These are phyloP conservation scores for Rotaria sp. DNA, from an alignment of 2,888 invertebrate genomes.

Conservation along the genomic window DNA sequence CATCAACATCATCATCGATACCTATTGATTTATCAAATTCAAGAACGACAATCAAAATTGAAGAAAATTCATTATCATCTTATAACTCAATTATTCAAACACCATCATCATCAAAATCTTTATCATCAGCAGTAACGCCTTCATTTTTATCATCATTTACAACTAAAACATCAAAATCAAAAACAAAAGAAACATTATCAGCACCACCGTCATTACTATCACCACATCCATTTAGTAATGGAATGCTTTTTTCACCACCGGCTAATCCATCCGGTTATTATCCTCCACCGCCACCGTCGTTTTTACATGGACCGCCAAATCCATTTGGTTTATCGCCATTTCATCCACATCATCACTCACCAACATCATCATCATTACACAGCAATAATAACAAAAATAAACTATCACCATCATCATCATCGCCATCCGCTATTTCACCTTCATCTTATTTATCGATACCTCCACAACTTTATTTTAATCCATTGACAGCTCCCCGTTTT, in stretches of 20 bases:
- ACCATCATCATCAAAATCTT: not conserved
- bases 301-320: not conserved
- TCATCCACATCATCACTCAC: slow-evolving; percentile 1
- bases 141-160: not conserved
- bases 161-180: not conserved
- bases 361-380: slow-evolving; percentile 4
- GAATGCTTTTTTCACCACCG: not conserved
- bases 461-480: slow-evolving; percentile 25
- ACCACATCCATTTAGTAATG: not conserved
- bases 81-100: not conserved
- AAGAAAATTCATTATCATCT: not conserved
- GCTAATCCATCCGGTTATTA: not conserved
- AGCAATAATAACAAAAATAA: slow-evolving; percentile 2
- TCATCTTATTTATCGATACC: not conserved
- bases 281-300: not conserved
- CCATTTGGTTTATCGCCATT: not conserved
- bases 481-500: slow-evolving; percentile 15
- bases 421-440: not conserved
- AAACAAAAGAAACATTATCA: not conserved
- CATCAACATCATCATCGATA: not conserved
- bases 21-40: not conserved
- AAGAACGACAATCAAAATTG: not conserved
- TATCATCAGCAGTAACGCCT: not conserved
- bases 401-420: not conserved
- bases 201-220: not conserved